Conservation (phyloP, 2,888 invertebrate species). For the Hydriomena furcata region DNA sequence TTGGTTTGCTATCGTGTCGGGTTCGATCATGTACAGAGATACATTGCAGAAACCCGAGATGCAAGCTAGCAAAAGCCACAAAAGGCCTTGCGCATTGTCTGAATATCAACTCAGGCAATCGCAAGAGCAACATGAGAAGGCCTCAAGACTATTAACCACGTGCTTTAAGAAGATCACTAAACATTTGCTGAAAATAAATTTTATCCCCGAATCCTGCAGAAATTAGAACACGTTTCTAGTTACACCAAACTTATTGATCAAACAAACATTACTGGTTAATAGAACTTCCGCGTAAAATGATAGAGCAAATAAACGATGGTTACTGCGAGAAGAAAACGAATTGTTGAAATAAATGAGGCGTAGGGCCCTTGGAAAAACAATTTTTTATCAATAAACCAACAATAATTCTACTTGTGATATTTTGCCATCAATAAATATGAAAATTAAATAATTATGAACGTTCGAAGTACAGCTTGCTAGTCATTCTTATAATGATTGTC, state of each 20-base stretch:
- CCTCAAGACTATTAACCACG: neutral
- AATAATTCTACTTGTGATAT: conserved; percentile 3
- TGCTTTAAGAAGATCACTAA: neutral
- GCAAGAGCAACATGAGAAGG: conserved; percentile 7
- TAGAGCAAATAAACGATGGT: conserved; percentile 22
- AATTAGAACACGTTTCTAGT: conserved; percentile 7
- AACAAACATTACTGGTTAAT: conserved; percentile 10
- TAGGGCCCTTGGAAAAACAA: conserved; percentile 17
- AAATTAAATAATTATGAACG: too few relatives aligned
- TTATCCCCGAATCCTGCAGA: conserved; percentile 1
- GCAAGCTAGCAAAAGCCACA: conserved; percentile 41
- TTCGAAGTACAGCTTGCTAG: too few relatives aligned
- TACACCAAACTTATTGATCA: conserved; percentile 5
- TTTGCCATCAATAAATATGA: neutral
- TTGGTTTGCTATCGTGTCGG: neutral
- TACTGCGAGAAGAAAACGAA: conserved; percentile 18
- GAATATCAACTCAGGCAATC: conserved; percentile 4
- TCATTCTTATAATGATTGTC: too few relatives aligned
- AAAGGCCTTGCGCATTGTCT: conserved; percentile 38
- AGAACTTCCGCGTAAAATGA: conserved; percentile 18
- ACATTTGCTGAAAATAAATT: neutral
- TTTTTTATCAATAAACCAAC: conserved; percentile 21
- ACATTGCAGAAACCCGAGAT: conserved; percentile 27
- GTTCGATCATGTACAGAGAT: neutral
- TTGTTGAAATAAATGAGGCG: conserved; percentile 15